Base-by-base conservation (phyloP, 2,113 vertebrate genomes). In the Odontesthes bonariensis region DNA sequence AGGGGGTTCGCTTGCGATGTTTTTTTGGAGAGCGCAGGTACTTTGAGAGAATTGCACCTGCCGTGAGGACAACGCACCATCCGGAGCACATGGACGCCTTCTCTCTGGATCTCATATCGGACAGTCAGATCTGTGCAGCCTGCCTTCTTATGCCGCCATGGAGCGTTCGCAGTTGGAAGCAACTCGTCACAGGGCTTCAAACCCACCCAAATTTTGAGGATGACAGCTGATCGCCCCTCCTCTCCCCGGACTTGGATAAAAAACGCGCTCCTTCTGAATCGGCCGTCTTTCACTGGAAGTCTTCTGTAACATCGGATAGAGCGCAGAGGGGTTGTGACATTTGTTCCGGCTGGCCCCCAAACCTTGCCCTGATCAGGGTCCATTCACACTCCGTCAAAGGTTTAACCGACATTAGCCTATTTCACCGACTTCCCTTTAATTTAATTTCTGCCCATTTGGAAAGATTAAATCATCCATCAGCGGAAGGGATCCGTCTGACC, bases 221-320 rank as follows among this genome's bases (percentile, higher is more conserved):
- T 88, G 89, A 90, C 87, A 90, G 81, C 83, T 86, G 90, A 86
- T 87, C 79, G 88, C 87, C 76, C 91, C 91, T 88, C 87, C 89
- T 90, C 86, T 85, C 86, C 49, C 42, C 12, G 64, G 86, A 91
- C 83, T 77, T 70, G 9, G 78, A 87, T 77, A 84, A 86, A 35
- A 90, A 80, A 85, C 76, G 77, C 87, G 84, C 88, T 88, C 75
- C 82, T 33, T 63, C 73, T 71, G 80, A 81, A 58, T 32, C 73
- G 56, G 27, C 69, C 47, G 70, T 53, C 64, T 1, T 60, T 27
- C 16, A 67, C 38, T 8, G 62, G 68, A 73, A 81, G 73, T 70
- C 62, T 79, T 72, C 23, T 62, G 79, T 60, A 84, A 85, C 89
- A 87, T 77, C 82, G 77, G 85, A 81, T 66, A 69, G 59, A 77